Evolutionary conservation across 2,888 invertebrate species (phyloP).

Genomic region (Drosophila putrida): DNA sequence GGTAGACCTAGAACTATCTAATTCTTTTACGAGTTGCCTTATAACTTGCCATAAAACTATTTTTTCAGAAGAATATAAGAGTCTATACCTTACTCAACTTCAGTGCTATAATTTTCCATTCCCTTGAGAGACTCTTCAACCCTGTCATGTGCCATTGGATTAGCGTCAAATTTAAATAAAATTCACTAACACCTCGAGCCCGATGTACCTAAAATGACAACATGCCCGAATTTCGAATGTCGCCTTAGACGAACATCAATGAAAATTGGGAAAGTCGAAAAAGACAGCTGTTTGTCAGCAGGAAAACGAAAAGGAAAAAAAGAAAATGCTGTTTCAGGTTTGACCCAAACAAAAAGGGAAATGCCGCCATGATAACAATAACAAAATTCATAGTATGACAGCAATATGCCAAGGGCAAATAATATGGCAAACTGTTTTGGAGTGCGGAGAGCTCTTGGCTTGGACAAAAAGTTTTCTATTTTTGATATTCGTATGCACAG

Average conservation of each 20-base stretch:
- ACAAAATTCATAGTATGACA: constrained; percentile 51
- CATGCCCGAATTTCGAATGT: not conserved
- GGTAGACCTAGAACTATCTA: too few species aligned
- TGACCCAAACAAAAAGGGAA: constrained; percentile 51
- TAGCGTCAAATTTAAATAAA: constrained; percentile 79
- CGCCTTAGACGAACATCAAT: constrained; percentile 21
- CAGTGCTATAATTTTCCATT: constrained; percentile 9
- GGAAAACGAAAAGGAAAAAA: constrained; percentile 37
- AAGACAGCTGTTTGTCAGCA: constrained; percentile 67
- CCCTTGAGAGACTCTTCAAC: constrained; percentile 29
- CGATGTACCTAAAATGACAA: not conserved
- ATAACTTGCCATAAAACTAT: too few species aligned
- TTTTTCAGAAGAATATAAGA: too few species aligned
- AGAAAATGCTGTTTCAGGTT: constrained; percentile 54
- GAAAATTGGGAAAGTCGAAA: constrained; percentile 30
- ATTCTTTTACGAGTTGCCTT: too few species aligned
- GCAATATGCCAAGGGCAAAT: constrained; percentile 63
- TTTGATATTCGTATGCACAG: too few species aligned
- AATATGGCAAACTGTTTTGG: constrained; percentile 32
- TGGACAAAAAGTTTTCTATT: constrained; percentile 23
- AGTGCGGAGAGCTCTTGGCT: not conserved
- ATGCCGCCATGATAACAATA: constrained; percentile 57
- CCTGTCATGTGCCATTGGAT: constrained; percentile 74
- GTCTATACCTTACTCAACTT: constrained; percentile 12
- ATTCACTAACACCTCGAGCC: constrained; percentile 72